phyloP scores from a whole-genome alignment of 2,113 vertebrate genomes.

The Labeo catla region DNA sequence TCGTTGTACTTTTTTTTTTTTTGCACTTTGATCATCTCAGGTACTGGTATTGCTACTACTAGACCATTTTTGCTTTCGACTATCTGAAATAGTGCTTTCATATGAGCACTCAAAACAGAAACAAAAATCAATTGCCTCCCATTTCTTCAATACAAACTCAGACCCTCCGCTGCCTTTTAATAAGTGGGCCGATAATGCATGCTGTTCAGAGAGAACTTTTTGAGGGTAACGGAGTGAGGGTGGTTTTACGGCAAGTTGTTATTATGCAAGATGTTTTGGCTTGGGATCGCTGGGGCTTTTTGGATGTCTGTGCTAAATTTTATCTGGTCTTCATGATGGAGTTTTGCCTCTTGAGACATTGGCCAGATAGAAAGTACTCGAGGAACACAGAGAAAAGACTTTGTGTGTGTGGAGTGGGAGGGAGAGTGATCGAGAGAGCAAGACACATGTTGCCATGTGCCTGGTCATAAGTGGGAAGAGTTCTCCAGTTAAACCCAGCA shows the following conservation, averaged over 20 bases:
- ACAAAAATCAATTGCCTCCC: constrained; percentile 72
- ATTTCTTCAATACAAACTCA: constrained; percentile 57
- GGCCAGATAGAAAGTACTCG: neutral
- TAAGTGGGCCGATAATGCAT: neutral
- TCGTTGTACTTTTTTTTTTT: constrained; percentile 6
- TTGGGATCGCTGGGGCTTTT: neutral
- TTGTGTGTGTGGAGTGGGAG: neutral
- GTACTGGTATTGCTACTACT: constrained; percentile 64
- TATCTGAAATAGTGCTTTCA: constrained; percentile 67
- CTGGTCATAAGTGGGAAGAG: constrained; percentile 52
- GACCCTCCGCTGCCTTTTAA: constrained; percentile 16
- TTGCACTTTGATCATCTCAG: constrained; percentile 67
- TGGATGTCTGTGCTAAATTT: constrained; percentile 2
- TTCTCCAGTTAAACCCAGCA: constrained; percentile 58
- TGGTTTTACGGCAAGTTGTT: neutral
- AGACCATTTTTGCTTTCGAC: constrained; percentile 66
- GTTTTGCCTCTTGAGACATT: constrained; percentile 11
- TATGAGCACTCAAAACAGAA: constrained; percentile 67
- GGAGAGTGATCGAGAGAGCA: neutral
- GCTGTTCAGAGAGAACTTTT: neutral
- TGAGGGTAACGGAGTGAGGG: neutral
- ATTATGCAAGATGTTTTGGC: neutral
- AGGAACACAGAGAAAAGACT: neutral
- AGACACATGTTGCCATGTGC: constrained; percentile 56
- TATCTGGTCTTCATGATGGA: neutral